Conservation (phyloP, 2,113 vertebrate genomes). For the Rhipidura dahli region DNA sequence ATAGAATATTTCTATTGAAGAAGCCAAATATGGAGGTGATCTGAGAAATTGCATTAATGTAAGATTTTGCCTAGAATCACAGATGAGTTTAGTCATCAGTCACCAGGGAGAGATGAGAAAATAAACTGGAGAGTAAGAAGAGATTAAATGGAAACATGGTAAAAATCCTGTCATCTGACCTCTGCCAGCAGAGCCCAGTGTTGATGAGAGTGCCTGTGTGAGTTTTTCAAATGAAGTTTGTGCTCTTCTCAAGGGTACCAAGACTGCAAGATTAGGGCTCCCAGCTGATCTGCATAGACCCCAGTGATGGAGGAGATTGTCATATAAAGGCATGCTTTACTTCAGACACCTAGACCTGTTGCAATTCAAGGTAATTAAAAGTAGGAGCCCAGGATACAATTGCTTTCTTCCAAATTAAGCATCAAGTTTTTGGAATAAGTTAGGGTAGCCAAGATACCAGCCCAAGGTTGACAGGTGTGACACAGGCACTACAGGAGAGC, state of each 20-base stretch:
- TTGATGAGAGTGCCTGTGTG: not conserved
- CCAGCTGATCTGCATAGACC: not conserved
- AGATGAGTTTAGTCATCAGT: not conserved
- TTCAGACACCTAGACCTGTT: not conserved
- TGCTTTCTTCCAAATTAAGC: not conserved
- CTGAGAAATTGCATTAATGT: constrained; percentile 3
- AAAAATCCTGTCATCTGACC: not conserved
- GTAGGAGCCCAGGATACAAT: not conserved
- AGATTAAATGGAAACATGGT: not conserved
- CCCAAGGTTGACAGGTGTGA: not conserved
- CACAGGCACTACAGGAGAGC: not conserved
- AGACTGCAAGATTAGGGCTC: not conserved
- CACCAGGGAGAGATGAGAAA: not conserved
- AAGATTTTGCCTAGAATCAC: not conserved
- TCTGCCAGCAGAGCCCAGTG: not conserved
- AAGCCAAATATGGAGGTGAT: constrained; percentile 16
- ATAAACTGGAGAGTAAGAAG: not conserved
- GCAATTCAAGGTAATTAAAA: not conserved
- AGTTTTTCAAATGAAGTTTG: not conserved
- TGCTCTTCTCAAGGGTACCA: not conserved
- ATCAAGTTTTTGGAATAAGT: not conserved
- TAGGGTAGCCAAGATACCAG: not conserved
- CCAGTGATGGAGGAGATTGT: not conserved
- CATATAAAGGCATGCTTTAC: not conserved
- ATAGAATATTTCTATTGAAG: not conserved